A percentile compares a stretch with the other conserved stretches of the same genome.
phyloP scores from a whole-genome alignment of 2,888 invertebrate species.

The Platypus cylindrus region DNA sequence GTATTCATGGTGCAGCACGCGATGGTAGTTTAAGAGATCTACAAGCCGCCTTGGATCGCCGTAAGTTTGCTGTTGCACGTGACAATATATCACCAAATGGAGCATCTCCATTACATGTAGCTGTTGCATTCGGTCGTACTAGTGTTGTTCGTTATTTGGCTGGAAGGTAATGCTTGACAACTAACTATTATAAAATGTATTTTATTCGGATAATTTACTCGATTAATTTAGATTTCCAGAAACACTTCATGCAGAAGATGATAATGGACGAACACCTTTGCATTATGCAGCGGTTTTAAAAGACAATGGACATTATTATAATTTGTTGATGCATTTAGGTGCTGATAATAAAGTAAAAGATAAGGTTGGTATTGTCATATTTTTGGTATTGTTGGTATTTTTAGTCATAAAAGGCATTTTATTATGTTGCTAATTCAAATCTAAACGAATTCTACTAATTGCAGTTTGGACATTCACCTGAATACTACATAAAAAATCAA shows the following conservation, averaged over 20 bases:
- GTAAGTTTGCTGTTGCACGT: conserved; percentile 82
- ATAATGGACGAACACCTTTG: conserved; percentile 71
- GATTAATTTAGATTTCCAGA: conserved; percentile 57
- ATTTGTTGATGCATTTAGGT: conserved; percentile 72
- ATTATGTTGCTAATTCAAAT: not conserved
- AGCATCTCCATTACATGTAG: conserved; percentile 76
- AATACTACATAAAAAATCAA: conserved; percentile 61
- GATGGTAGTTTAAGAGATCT: conserved; percentile 75
- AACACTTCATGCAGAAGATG: conserved; percentile 61
- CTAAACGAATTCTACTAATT: too few species aligned
- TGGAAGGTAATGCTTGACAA: conserved; percentile 8
- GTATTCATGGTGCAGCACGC: conserved; percentile 74
- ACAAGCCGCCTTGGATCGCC: conserved; percentile 73
- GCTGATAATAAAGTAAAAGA: conserved; percentile 73
- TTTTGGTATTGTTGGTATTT: too few species aligned
- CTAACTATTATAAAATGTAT: not conserved
- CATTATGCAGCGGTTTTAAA: conserved; percentile 77
- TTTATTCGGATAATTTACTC: not conserved
- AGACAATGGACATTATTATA: conserved; percentile 81
- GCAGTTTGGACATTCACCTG: conserved; percentile 66
- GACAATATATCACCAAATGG: conserved; percentile 70
- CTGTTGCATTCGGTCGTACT: conserved; percentile 72
- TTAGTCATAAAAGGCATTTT: not conserved
- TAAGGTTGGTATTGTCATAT: too few species aligned
- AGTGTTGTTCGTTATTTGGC: conserved; percentile 43